Base-by-base conservation (phyloP, 2,888 invertebrate genomes). In the Leptinotarsa peninsularis region DNA sequence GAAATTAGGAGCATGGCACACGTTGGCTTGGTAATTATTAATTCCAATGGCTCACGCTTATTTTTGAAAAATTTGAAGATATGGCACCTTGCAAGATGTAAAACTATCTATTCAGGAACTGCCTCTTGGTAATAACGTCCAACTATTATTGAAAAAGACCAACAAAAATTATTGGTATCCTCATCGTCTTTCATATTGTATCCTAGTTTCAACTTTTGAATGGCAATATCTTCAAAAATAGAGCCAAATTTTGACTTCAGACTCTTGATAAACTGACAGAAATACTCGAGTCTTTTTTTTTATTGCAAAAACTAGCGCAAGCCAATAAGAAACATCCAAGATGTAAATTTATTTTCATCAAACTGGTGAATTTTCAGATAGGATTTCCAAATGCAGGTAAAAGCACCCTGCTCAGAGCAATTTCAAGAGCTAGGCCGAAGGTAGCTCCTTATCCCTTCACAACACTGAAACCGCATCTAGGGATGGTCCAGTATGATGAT, bases 371-470 rank as follows among this genome's bases (percentile, higher is more conserved):
- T 75, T 87, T 88, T 18, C 82, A 93, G 90, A 91, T 95, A 81
- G 96, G 96, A 1, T 93, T 95, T 84, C 98, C 98, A 14, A 98
- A 98, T 89, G 98, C 97, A 4, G 98, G 98, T 0, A 98, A 98
- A 89, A 98, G 97, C 85, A 96, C 98, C 0, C 88, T 98, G 1
- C 90, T 98, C 1, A 90, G 95, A 73, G 95, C 97, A 0, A 91
- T 98, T 67, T 94, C 96, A 0, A 89, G 98, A 68, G 98, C 98
- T 0, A 90, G 94, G 58, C 98, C 98, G 0, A 95, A 95, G 85
- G 94, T 98, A 2, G 98, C 98, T 0, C 91, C 96, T 0, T 97
- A 98, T 87, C 96, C 98, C 0, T 98, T 98, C 85, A 98, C 98
- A 2, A 98, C 98, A 0, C 88, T 97, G 0, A 91, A 92, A 74